Percentiles rank a stretch among this genome's conserved stretches.
Conservation (phyloP, 2,113 vertebrate genomes). For the Conger conger region DNA sequence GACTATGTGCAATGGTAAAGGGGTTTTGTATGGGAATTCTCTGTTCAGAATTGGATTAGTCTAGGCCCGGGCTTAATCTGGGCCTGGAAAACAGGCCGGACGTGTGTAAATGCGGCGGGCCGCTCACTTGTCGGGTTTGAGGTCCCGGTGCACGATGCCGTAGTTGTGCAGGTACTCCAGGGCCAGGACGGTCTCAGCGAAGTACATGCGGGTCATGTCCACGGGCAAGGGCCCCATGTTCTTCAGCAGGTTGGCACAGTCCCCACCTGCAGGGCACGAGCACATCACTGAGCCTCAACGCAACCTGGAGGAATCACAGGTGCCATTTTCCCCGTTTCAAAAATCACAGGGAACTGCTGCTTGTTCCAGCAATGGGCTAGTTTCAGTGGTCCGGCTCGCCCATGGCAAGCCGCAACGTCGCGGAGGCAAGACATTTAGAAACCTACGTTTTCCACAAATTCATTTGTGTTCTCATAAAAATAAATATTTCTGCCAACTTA, state of each 20-base stretch:
- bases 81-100: not conserved
- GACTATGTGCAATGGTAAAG: too few species aligned
- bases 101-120: not conserved
- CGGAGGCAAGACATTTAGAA: too few species aligned
- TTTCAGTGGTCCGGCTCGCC: too few species aligned
- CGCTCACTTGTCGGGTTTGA: constrained; percentile 97
- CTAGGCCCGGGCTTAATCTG: too few species aligned
- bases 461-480: too few species aligned
- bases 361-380: not conserved
- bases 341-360: not conserved
- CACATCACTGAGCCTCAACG: too few species aligned
- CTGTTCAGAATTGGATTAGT: too few species aligned
- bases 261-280: constrained; percentile 74
- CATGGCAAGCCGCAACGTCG: too few species aligned
- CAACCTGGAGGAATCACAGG: not conserved
- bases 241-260: constrained; percentile 91
- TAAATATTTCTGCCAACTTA: too few species aligned
- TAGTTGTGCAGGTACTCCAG: constrained; percentile 97
- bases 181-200: constrained; percentile 91
- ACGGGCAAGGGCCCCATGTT: constrained; percentile 96
- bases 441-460: too few species aligned
- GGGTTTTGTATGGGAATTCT: too few species aligned
- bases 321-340: not conserved
- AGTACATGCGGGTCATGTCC: constrained; percentile 96
- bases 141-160: constrained; percentile 93